Percentiles rank a stretch among this genome's conserved stretches.
These are phyloP conservation scores for Anadara kagoshimensis DNA, from an alignment of 1,140 invertebrate species.

Conservation along the genomic window DNA sequence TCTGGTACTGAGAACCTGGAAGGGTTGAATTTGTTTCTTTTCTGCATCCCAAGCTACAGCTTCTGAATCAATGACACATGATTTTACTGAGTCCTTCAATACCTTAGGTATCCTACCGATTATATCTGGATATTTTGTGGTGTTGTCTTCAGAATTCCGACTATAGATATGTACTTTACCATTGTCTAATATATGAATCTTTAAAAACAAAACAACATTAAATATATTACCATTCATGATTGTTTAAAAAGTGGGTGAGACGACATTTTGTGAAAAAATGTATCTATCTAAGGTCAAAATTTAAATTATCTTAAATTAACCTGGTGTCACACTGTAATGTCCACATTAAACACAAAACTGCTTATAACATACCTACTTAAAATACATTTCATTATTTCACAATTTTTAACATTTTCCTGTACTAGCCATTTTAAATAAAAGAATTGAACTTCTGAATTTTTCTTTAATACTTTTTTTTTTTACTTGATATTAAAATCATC, in stretches of 20 bases:
- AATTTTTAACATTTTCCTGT: no score
- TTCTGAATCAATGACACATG: constrained; percentile 97
- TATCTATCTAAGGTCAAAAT: no score
- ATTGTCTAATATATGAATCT: constrained; percentile 74
- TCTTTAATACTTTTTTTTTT: no score
- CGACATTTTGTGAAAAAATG: no score
- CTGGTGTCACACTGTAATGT: no score
- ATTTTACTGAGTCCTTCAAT: constrained; percentile 77
- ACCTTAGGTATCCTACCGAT: constrained; percentile 80
- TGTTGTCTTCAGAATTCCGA: constrained; percentile 99
- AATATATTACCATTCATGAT: background rate
- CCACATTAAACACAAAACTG: no score
- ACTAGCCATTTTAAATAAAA: no score
- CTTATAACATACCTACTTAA: no score
- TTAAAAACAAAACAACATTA: constrained; percentile 31
- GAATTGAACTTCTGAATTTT: no score
- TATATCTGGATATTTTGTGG: constrained; percentile 98
- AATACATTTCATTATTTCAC: no score
- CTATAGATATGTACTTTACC: constrained; percentile 90
- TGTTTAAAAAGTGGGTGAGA: background rate
- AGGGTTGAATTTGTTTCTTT: constrained; percentile 94
- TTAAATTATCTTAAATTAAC: no score
- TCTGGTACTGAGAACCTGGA: constrained; percentile 96
- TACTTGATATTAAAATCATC: no score
- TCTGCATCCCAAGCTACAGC: constrained; percentile 97